These are phyloP conservation scores for Ceratitis capitata DNA, from an alignment of 1,140 invertebrate genomes.

Conservation along the genomic window DNA sequence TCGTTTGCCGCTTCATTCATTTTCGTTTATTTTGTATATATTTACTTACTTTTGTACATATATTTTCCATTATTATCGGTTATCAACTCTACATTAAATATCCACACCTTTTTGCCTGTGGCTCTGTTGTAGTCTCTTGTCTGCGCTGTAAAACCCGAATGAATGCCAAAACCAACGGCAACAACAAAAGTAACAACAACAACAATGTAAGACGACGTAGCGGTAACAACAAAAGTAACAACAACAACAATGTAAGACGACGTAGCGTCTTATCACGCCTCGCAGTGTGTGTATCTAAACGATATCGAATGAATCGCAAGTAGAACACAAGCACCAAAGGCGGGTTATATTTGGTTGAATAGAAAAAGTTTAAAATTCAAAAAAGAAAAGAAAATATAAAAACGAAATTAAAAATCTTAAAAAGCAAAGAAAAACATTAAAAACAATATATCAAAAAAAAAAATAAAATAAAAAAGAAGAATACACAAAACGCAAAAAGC, in stretches of 20 bases:
- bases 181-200: neutral
- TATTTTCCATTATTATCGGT: conserved; percentile 11
- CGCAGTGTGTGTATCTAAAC: neutral
- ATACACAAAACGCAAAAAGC: neutral
- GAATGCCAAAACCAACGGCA: neutral
- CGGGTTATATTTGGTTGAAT: no score
- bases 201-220: neutral
- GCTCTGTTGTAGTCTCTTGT: no score
- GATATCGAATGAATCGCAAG: neutral
- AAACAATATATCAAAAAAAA: no score
- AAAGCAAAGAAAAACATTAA: neutral
- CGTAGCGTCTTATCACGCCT: conserved; percentile 2
- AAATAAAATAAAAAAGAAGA: no score
- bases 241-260: neutral
- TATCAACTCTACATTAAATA: conserved; percentile 34
- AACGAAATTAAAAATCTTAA: neutral
- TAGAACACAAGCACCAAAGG: neutral
- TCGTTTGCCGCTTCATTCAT: conserved; percentile 7
- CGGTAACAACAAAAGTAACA: neutral
- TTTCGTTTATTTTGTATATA: no score
- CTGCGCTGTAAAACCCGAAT: no score
- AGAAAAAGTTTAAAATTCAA: no score
- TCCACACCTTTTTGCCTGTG: neutral
- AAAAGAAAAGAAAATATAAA: neutral
- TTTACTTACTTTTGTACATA: no score